A percentile compares a stretch with the other conserved stretches of the same genome.
These are phyloP conservation scores for Mastomys coucha DNA, from an alignment of 2,113 vertebrate genomes.

Conservation along the genomic window DNA sequence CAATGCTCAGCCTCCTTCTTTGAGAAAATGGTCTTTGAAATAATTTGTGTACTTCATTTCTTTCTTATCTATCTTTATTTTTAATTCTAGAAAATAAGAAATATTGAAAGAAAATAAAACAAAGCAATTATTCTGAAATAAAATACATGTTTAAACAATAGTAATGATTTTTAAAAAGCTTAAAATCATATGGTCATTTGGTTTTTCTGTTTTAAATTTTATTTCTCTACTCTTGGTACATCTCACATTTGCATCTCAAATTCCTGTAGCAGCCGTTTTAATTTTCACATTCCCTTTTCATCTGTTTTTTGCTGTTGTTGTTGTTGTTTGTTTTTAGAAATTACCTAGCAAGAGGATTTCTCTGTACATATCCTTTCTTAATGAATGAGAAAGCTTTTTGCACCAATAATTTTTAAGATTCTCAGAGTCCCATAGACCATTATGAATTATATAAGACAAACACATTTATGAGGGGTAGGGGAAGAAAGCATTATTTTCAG, in stretches of 20 bases:
- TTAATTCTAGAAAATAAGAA: not conserved
- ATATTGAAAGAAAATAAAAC: not conserved
- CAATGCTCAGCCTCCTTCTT: fast-evolving
- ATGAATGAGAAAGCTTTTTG: not conserved
- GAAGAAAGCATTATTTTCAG: constrained; percentile 24
- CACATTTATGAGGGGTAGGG: not conserved
- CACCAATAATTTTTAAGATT: not conserved
- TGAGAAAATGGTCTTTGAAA: not conserved
- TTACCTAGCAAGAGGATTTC: not conserved
- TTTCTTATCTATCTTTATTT: not conserved
- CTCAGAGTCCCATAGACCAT: not conserved
- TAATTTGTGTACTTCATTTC: not conserved
- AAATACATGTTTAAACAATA: not conserved
- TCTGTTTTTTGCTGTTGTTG: not conserved
- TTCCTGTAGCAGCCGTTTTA: not conserved
- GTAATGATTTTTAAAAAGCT: not conserved
- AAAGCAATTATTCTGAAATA: not conserved
- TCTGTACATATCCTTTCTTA: not conserved
- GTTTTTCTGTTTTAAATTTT: not conserved
- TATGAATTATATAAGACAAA: not conserved
- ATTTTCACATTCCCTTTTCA: not conserved
- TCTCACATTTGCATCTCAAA: not conserved
- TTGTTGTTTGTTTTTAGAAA: not conserved
- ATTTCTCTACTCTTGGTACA: not conserved
- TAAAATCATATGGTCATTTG: not conserved